Base-by-base conservation (phyloP, 2,888 invertebrate genomes). In the Pterobdella sp. region DNA sequence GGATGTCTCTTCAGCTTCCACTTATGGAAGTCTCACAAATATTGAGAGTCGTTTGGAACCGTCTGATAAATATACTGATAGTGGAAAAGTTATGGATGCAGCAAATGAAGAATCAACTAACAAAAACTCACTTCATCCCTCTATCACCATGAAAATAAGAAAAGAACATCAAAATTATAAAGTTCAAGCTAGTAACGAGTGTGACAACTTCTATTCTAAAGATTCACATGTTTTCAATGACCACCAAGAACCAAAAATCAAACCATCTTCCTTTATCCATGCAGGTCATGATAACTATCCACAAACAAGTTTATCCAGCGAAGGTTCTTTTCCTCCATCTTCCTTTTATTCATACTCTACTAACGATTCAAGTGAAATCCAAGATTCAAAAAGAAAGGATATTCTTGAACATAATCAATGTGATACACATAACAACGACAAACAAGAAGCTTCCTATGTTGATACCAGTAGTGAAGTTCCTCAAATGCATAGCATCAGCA, bases 401-500 rank as follows among this genome's bases (percentile, higher is more conserved):
- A n/a, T n/a, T n/a, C n/a, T n/a, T n/a, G n/a, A n/a, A n/a, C n/a
- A n/a, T n/a, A n/a, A n/a, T n/a, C n/a, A n/a, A n/a, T n/a, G n/a
- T n/a, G n/a, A n/a, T n/a, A n/a, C n/a, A n/a, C n/a, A n/a, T n/a
- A n/a, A n/a, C n/a, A n/a, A n/a, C n/a, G n/a, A n/a, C n/a, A n/a
- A n/a, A n/a, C n/a, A n/a, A n/a, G n/a, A n/a, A n/a, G n/a, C n/a
- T n/a, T n/a, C 3, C 60, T 26, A 26, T 56, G 60, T 22, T 56
- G 60, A 26, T 56, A 3, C 60, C 3, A 26, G 60, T 56, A 4
- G n/a, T 4, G n/a, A 26, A 18, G n/a, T 22, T 14, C n/a, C 26
- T 56, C 60, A 56, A n/a, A 56, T 56, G 60, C 60, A 56, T 26
- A 56, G 60, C 60, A 56, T 56, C 60, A 56, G 60, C 60, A 56